Base-by-base conservation (phyloP, 2,113 vertebrate species). In the Otus sunia region DNA sequence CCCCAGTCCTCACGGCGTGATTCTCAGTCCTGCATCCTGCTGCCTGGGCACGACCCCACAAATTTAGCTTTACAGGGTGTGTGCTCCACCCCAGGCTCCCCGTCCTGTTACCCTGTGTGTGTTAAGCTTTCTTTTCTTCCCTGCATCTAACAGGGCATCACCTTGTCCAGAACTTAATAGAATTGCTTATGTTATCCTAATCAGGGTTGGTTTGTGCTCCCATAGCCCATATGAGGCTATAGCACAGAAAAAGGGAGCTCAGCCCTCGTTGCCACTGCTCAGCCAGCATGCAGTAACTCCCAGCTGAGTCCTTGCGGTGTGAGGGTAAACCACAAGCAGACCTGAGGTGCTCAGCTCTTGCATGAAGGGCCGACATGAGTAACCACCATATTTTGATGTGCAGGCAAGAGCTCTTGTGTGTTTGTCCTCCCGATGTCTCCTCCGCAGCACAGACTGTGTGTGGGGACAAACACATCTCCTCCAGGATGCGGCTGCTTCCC, bases 1-100 rank as follows among this genome's bases (percentile, higher is more conserved):
- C 19, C 56, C 47, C 52, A 3, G 14, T 9, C 2, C 0, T 36
- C 3, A 11, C 0, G 0, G 10, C 3, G 3, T 4, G 20, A 4
- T 49, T 53, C 63, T 63, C 41, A 41, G 20, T 56, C 89, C 66
- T 9, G 1, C 64, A 30, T 13, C 68, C 60, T 26, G 32, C 80
- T 43, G 47, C 45, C 45, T 14, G 41, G 36, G 37, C 47, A n/a
- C 2, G 1, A 17, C 7, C 27, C 25, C 27, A 20, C 15, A 10
- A 11, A 10, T 22, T 16, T 6, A 37, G 64, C 47, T 78, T 34
- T 34, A 10, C 12, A 39, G 30, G 10, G 12, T 5, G 22, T 23
- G 47, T 12, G 18, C 43, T 77, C 53, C 41, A 50, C 26, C 36
- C 43, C 56, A 49, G 22, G 30, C 29, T 52, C 32, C 21, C 15